A percentile compares a stretch with the other conserved stretches of the same genome.
phyloP scores from a whole-genome alignment of 1,140 invertebrate genomes.

The Drosophila oshimai region DNA sequence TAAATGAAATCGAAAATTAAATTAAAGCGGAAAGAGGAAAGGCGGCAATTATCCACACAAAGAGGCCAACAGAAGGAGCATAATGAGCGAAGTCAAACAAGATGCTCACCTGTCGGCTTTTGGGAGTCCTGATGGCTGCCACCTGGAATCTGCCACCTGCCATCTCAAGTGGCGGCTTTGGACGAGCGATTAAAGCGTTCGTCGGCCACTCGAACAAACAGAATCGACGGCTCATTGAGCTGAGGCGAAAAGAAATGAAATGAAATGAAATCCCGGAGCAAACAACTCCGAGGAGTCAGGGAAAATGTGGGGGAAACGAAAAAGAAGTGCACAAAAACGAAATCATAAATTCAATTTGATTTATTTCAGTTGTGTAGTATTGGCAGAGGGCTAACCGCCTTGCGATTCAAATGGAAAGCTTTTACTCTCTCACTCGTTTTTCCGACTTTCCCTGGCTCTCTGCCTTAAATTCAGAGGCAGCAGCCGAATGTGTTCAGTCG shows the following conservation, averaged over 20 bases:
- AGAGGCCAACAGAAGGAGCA: neutral
- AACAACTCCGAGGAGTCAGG: constrained; percentile 35
- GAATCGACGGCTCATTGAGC: constrained; percentile 52
- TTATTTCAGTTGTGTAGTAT: constrained; percentile 62
- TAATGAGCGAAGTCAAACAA: constrained; percentile 55
- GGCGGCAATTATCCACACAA: constrained; percentile 43
- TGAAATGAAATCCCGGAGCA: constrained; percentile 53
- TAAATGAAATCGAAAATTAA: constrained; percentile 45
- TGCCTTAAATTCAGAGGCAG: constrained; percentile 47
- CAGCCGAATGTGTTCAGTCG: constrained; percentile 65
- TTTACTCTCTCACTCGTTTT: constrained; percentile 16
- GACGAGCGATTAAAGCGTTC: constrained; percentile 30
- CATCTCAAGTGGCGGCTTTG: constrained; percentile 34
- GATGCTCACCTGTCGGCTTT: constrained; percentile 43
- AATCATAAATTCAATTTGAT: constrained; percentile 80
- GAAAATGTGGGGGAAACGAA: neutral
- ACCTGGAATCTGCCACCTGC: constrained; percentile 14
- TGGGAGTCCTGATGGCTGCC: constrained; percentile 7
- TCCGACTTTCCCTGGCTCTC: neutral
- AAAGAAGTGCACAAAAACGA: constrained; percentile 36
- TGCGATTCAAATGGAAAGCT: constrained; percentile 52
- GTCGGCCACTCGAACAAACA: constrained; percentile 40
- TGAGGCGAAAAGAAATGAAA: constrained; percentile 38
- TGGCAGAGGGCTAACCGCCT: constrained; percentile 38
- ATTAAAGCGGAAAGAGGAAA: no score